phyloP scores from a whole-genome alignment of 1,140 invertebrate genomes.

The Metopolophium dirhodum region DNA sequence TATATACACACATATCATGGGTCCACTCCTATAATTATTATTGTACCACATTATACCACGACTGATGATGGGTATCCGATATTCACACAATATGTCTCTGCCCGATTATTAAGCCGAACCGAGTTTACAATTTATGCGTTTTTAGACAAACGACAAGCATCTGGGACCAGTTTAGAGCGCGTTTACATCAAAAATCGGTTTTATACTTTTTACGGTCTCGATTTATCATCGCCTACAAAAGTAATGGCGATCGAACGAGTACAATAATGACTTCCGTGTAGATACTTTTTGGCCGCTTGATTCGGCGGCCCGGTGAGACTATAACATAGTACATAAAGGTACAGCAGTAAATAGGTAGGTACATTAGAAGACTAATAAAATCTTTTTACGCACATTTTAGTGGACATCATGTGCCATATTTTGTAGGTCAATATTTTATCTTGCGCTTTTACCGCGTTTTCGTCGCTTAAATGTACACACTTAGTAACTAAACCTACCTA shows the following conservation, averaged over 20 bases:
- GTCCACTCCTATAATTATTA: background rate
- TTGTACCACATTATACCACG: background rate
- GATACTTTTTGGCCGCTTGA: background rate
- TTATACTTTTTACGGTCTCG: background rate
- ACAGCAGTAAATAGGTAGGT: background rate
- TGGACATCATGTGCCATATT: background rate
- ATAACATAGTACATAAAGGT: background rate
- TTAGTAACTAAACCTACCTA: background rate
- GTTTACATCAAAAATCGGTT: background rate
- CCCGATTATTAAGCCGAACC: background rate
- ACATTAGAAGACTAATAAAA: background rate
- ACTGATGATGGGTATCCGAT: background rate
- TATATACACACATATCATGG: background rate
- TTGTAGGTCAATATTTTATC: background rate
- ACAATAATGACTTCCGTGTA: background rate
- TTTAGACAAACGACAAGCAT: background rate
- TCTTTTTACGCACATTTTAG: background rate
- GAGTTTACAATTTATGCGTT: background rate
- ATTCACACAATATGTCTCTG: background rate
- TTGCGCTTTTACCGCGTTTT: background rate
- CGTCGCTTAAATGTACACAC: too few relatives aligned
- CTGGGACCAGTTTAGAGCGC: background rate
- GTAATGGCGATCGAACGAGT: background rate
- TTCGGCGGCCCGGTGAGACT: background rate
- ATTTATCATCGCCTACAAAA: background rate